Percentiles rank a stretch among this genome's conserved stretches.
Evolutionary conservation across 2,797 vertebrate genomes (phyloP).

Genomic region (Telmatherina bonti): DNA sequence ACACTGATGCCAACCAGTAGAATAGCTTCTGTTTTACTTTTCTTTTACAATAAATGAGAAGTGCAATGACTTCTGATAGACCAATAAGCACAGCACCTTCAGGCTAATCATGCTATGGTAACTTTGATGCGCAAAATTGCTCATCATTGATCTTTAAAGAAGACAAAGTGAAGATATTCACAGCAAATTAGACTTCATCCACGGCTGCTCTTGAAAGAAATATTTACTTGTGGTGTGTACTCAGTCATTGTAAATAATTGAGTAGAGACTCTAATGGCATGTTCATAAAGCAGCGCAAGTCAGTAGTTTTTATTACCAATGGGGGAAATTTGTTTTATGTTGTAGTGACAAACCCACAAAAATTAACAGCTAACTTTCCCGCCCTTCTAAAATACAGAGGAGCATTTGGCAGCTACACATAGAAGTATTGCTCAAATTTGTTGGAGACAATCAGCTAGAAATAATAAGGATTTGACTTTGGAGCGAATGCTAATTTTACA

Average conservation of each 20-base stretch:
- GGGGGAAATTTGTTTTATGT: conserved; percentile 18
- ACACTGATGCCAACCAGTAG: background rate
- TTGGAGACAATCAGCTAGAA: background rate
- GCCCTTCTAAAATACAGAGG: background rate
- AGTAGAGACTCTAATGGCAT: conserved; percentile 11
- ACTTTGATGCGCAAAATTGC: conserved; percentile 4
- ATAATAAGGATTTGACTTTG: background rate
- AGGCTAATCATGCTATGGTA: background rate
- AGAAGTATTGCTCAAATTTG: background rate
- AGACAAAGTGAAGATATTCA: background rate
- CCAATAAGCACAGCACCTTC: conserved; percentile 8
- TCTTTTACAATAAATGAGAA: conserved; percentile 9
- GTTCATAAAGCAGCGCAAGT: conserved; percentile 20
- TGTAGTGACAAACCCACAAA: conserved; percentile 19
- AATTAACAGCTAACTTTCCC: conserved; percentile 15
- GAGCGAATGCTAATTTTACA: background rate
- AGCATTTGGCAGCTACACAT: conserved; percentile 1
- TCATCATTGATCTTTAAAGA: conserved; percentile 8
- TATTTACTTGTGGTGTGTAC: conserved; percentile 8
- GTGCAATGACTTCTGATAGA: background rate
- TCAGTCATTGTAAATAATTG: conserved; percentile 31
- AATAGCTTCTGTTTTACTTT: conserved; percentile 1
- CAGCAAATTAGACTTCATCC: conserved; percentile 9
- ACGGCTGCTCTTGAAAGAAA: conserved; percentile 8
- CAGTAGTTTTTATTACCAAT: conserved; percentile 32